Evolutionary conservation across 2,888 invertebrate genomes (phyloP).

Genomic region (Amblyteles armatorius): DNA sequence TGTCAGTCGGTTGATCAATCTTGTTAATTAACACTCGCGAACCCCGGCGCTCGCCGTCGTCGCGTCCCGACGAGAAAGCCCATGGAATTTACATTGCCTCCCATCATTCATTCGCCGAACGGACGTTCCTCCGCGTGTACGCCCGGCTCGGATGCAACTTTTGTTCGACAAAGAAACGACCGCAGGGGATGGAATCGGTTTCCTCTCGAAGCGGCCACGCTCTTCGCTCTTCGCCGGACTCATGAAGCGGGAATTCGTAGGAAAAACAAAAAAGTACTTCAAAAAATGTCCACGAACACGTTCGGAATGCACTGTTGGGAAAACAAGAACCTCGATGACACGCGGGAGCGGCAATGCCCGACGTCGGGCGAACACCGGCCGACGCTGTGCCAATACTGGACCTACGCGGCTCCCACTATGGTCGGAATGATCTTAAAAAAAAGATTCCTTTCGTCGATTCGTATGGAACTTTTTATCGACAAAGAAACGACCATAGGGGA

Average conservation of each 20-base stretch:
- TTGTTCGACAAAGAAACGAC: constrained; percentile 50
- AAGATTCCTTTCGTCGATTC: not conserved
- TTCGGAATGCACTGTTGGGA: not conserved
- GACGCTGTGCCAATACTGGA: too few relatives aligned
- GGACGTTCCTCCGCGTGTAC: constrained; percentile 38
- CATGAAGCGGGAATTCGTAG: constrained; percentile 5
- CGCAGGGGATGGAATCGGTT: constrained; percentile 34
- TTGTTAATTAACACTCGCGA: constrained; percentile 81
- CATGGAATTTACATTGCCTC: constrained; percentile 74
- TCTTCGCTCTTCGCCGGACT: constrained; percentile 13
- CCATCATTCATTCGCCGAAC: constrained; percentile 74
- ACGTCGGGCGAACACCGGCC: not conserved
- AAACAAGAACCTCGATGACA: not conserved
- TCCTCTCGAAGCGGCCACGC: constrained; percentile 6
- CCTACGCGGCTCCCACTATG: too few relatives aligned
- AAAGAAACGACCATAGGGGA: constrained; percentile 44
- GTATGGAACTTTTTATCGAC: constrained; percentile 23
- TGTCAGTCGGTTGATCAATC: constrained; percentile 80
- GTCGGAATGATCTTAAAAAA: not conserved
- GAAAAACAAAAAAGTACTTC: constrained; percentile 10
- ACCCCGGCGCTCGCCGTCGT: constrained; percentile 65
- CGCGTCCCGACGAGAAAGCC: constrained; percentile 65
- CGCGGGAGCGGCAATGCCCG: not conserved
- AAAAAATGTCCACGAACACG: constrained; percentile 8
- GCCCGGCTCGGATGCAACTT: constrained; percentile 28